Conservation (phyloP, 2,888 invertebrate genomes). For the Acanthacorydalis orientalis region DNA sequence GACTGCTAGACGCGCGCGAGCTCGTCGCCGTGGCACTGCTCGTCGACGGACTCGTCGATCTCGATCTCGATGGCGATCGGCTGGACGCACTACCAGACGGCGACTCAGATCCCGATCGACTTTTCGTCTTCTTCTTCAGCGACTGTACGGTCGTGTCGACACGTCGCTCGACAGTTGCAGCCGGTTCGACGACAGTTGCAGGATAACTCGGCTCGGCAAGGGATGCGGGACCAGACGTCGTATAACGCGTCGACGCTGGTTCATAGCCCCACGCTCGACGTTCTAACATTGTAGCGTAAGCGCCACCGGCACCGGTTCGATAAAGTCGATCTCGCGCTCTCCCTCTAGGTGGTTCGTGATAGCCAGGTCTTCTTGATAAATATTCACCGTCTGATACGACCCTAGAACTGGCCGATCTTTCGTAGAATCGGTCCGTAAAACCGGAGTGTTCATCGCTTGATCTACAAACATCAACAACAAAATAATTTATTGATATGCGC, state of each 20-base stretch:
- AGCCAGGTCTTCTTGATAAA: slow-evolving; percentile 22
- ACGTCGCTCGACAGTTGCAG: slow-evolving; percentile 16
- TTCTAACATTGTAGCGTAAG: slow-evolving; percentile 9
- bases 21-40: slow-evolving; percentile 41
- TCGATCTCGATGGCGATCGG: slow-evolving; percentile 33
- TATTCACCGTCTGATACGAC: slow-evolving; percentile 13
- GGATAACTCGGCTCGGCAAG: slow-evolving; percentile 9
- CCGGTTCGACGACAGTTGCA: slow-evolving; percentile 18
- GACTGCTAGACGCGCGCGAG: slow-evolving; percentile 38
- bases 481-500: neutral
- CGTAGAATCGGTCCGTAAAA: slow-evolving; percentile 35
- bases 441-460: slow-evolving; percentile 32
- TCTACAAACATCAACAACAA: slow-evolving; percentile 18
- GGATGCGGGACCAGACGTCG: slow-evolving; percentile 7
- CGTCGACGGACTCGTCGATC: slow-evolving; percentile 37
- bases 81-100: slow-evolving; percentile 35
- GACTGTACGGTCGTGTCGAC: slow-evolving; percentile 13
- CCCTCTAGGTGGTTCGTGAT: slow-evolving; percentile 25
- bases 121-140: slow-evolving; percentile 26
- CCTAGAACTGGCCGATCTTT: slow-evolving; percentile 20
- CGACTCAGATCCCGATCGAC: slow-evolving; percentile 32
- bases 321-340: slow-evolving; percentile 27
- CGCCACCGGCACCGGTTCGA: slow-evolving; percentile 15
- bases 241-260: neutral
- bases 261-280: slow-evolving; percentile 9